phyloP scores from a whole-genome alignment of 2,113 vertebrate genomes.

The Agelaius phoeniceus region DNA sequence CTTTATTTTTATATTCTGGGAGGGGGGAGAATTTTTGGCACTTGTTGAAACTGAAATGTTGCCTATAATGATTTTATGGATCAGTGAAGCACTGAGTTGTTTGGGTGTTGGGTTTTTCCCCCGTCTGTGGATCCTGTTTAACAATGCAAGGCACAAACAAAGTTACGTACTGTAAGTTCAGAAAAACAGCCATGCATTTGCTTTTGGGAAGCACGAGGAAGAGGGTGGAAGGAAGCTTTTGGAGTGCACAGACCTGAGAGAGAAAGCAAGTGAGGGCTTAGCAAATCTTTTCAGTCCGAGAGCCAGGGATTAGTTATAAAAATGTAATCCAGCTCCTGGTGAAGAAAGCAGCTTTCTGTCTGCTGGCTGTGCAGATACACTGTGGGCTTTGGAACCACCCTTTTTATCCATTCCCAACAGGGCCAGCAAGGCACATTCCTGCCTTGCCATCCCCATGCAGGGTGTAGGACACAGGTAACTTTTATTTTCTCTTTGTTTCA shows the following conservation, averaged over 20 bases:
- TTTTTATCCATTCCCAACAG: neutral
- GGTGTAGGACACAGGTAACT: accelerated
- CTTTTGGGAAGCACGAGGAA: neutral
- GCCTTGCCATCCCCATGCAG: neutral
- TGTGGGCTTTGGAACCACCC: neutral
- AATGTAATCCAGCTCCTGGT: constrained; percentile 62
- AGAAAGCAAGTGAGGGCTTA: neutral
- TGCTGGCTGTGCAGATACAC: constrained; percentile 52
- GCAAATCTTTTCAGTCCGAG: constrained; percentile 49
- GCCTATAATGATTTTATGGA: constrained; percentile 82
- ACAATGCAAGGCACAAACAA: constrained; percentile 11
- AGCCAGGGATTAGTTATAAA: constrained; percentile 45
- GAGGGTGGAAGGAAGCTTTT: constrained; percentile 1
- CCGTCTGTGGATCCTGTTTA: neutral
- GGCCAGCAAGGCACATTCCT: neutral
- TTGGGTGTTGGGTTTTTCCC: neutral
- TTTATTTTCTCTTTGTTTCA: neutral
- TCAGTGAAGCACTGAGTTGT: constrained; percentile 65
- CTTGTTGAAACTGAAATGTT: constrained; percentile 77
- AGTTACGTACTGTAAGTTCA: neutral
- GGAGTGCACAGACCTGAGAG: constrained; percentile 12
- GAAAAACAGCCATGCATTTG: neutral
- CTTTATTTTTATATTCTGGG: constrained; percentile 84
- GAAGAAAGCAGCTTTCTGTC: constrained; percentile 51
- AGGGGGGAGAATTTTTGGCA: constrained; percentile 75